Evolutionary conservation across 2,113 vertebrate species (phyloP).

Genomic region (Heloderma charlesbogerti): DNA sequence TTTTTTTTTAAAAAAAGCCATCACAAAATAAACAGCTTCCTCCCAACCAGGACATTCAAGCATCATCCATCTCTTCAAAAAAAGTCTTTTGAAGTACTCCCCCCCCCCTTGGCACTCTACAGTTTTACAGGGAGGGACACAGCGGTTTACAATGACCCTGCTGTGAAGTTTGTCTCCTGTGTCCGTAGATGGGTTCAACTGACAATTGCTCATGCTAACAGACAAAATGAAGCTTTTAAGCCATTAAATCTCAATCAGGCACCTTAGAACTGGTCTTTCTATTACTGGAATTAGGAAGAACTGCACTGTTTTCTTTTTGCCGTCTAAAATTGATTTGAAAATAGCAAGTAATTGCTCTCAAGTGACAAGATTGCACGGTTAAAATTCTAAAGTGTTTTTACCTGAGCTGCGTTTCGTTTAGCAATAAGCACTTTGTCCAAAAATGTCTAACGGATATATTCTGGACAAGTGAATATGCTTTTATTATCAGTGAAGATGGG

Average conservation of each 20-base stretch:
- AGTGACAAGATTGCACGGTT: constrained; percentile 27
- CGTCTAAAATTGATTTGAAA: constrained; percentile 38
- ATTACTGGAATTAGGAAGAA: constrained; percentile 25
- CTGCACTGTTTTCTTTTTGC: constrained; percentile 26
- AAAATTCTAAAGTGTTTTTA: constrained; percentile 23
- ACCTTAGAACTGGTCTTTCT: constrained; percentile 13
- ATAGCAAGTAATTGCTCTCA: constrained; percentile 32
- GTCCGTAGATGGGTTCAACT: constrained; percentile 16
- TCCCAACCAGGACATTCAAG: background rate
- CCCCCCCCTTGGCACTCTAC: too few relatives aligned
- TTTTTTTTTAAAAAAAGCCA: background rate
- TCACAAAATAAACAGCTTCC: background rate
- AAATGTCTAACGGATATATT: constrained; percentile 8
- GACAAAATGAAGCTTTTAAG: constrained; percentile 32
- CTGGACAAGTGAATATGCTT: background rate
- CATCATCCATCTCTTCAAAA: background rate
- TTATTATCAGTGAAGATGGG: background rate
- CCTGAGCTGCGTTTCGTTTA: constrained; percentile 5
- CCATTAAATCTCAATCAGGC: constrained; percentile 18
- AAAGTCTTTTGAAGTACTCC: background rate
- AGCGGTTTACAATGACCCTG: background rate
- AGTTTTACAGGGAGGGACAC: background rate
- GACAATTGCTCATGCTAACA: constrained; percentile 17
- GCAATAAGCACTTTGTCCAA: constrained; percentile 10
- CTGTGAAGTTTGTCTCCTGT: constrained; percentile 26